A percentile compares a stretch with the other conserved stretches of the same genome.
Conservation (phyloP, 2,888 invertebrate species). For the Pegoplata infirma region DNA sequence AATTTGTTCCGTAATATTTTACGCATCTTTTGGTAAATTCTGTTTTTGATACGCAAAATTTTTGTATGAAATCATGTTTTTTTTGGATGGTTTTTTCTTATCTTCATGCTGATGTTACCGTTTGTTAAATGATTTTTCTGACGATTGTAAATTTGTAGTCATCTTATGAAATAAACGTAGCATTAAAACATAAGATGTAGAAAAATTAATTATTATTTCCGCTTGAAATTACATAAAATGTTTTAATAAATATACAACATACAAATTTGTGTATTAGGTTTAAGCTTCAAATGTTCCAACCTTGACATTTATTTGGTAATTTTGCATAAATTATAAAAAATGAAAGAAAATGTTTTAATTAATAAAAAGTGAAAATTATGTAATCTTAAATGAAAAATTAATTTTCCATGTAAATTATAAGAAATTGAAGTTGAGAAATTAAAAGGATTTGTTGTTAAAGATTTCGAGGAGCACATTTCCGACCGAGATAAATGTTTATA, state of each 20-base stretch:
- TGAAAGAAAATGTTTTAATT: background rate
- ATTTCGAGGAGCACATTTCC: too few relatives aligned
- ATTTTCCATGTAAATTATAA: too few relatives aligned
- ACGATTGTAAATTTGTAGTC: background rate
- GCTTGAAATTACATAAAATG: constrained; percentile 15
- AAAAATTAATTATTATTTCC: constrained; percentile 45
- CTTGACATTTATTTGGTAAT: background rate
- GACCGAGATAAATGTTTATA: too few relatives aligned
- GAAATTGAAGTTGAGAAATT: too few relatives aligned
- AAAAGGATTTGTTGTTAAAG: too few relatives aligned
- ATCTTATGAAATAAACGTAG: background rate
- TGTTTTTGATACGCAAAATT: constrained; percentile 25
- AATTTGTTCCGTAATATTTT: background rate
- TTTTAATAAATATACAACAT: background rate
- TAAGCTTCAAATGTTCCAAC: background rate
- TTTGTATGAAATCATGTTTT: constrained; percentile 16
- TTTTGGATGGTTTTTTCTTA: constrained; percentile 11
- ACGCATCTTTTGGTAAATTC: background rate
- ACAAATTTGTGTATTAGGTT: background rate
- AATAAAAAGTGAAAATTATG: background rate
- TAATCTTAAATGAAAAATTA: too few relatives aligned
- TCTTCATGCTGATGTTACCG: constrained; percentile 14
- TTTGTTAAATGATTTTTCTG: constrained; percentile 12
- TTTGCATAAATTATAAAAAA: background rate
- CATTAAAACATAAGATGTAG: constrained; percentile 9